Conservation (phyloP, 2,113 vertebrate genomes). For the Varanus salvator region DNA sequence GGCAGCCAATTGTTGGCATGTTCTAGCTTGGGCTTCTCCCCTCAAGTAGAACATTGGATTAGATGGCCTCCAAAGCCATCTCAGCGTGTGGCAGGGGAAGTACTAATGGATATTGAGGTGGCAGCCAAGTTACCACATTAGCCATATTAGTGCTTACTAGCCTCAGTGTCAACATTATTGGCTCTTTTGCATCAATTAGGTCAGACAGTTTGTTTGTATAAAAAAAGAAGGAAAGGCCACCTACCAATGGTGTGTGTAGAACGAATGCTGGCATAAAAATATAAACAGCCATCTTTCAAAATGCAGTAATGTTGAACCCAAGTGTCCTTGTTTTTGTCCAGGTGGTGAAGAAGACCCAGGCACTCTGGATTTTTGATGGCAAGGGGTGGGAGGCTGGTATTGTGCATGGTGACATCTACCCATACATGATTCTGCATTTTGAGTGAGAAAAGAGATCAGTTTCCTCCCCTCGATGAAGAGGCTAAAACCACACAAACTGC, state of each 20-base stretch:
- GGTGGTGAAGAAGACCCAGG: slow-evolving; percentile 87
- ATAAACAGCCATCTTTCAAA: slow-evolving; percentile 90
- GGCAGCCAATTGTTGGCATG: neutral
- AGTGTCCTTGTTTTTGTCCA: slow-evolving; percentile 81
- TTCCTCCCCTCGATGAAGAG: neutral
- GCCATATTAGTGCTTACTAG: no score
- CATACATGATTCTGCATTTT: slow-evolving; percentile 87
- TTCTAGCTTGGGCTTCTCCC: neutral
- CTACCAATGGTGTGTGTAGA: slow-evolving; percentile 87
- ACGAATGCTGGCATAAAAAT: slow-evolving; percentile 86
- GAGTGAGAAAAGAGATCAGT: neutral
- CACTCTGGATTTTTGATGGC: slow-evolving; percentile 92
- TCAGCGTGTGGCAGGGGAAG: neutral
- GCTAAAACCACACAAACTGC: neutral
- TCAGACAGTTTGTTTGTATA: neutral
- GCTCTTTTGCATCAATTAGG: slow-evolving; percentile 5
- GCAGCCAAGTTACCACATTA: neutral
- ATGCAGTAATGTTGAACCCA: slow-evolving; percentile 90
- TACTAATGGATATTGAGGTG: neutral
- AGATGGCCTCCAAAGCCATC: neutral
- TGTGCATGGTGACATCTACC: slow-evolving; percentile 91
- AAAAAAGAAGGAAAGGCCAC: neutral
- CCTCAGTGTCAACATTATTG: neutral
- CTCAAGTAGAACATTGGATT: no score
- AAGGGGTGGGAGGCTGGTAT: slow-evolving; percentile 87